Base-by-base conservation (phyloP, 2,888 invertebrate species). In the Nebria salina region DNA sequence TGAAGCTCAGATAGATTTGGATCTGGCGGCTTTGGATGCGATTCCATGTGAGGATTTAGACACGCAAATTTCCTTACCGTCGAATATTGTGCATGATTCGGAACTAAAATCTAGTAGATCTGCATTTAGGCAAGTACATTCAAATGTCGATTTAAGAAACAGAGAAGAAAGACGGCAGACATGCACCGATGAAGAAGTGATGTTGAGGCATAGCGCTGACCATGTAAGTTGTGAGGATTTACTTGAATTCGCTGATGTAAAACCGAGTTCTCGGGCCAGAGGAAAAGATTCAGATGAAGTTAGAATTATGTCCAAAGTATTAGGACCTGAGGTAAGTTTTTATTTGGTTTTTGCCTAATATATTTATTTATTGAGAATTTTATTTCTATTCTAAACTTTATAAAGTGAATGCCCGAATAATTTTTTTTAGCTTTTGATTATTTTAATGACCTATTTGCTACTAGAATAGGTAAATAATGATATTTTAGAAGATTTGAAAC, bases 161-260 rank as follows among this genome's bases (percentile, higher is more conserved):
- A 54, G n/a, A 43, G 54, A 54, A 13, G 54, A 87, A 86, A 73
- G 85, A 84, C 26, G 85, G 86, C 2, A 87, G 54, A 54, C 13
- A 54, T 11, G 54, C 54, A 54, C 8, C 77, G 85, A 84, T 8
- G 85, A 85, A 42, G 70, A 83, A 54, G 72, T 73, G 15, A 84
- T 85, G 66, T 84, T 84, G 43, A 82, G 85, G 73, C 82, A 84
- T 82, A 83, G 85, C 86, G 91, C 93, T 73, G 96, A 97, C 86
- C 95, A 96, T 85, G 97, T 97, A 0, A 97, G 96, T 74, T 97
- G 97, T 85, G 97, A 97, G 88, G 97, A 97, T 89, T 90, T 97
- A 81, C 88, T 97, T 78, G 97, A 97, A 87, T 97, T 97, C 86
- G 95, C 96, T 0, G 94, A 95, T 87, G 93, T 94, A 84, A 95